Evolutionary conservation across 1,140 invertebrate species (phyloP).

Genomic region (Dufourea novaeangliae): DNA sequence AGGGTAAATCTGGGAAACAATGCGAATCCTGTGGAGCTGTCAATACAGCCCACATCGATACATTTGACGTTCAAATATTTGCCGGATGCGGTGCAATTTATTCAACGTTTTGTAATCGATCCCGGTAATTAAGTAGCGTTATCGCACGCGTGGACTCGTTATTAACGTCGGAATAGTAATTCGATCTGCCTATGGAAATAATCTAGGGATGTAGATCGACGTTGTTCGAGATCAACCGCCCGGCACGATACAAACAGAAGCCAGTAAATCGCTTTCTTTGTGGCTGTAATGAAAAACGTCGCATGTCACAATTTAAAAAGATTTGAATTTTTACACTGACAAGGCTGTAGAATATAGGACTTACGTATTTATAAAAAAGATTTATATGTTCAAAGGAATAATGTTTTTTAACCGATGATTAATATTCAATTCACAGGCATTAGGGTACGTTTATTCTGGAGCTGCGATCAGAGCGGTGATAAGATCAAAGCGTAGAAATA

Average conservation of each 20-base stretch:
- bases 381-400: too few relatives aligned
- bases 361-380: too few relatives aligned
- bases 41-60: not conserved
- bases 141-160: not conserved
- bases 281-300: not conserved
- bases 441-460: too few relatives aligned
- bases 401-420: too few relatives aligned
- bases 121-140: not conserved
- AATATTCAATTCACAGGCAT: too few relatives aligned
- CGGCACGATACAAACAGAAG: too few relatives aligned
- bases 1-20: not conserved
- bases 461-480: too few relatives aligned
- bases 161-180: not conserved
- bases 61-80: not conserved
- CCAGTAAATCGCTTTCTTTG: too few relatives aligned
- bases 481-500: too few relatives aligned
- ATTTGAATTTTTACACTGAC: too few relatives aligned
- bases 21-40: not conserved
- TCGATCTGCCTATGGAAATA: conserved; percentile 3
- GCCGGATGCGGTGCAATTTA: not conserved
- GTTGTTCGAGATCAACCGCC: not conserved
- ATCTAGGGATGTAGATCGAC: not conserved
- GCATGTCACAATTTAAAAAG: too few relatives aligned
- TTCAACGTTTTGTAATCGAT: conserved; percentile 5
- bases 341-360: too few relatives aligned